Percentiles rank a stretch among this genome's conserved stretches.
These are phyloP conservation scores for Ambastaia sidthimunki DNA, from an alignment of 2,797 vertebrate genomes.

Conservation along the genomic window DNA sequence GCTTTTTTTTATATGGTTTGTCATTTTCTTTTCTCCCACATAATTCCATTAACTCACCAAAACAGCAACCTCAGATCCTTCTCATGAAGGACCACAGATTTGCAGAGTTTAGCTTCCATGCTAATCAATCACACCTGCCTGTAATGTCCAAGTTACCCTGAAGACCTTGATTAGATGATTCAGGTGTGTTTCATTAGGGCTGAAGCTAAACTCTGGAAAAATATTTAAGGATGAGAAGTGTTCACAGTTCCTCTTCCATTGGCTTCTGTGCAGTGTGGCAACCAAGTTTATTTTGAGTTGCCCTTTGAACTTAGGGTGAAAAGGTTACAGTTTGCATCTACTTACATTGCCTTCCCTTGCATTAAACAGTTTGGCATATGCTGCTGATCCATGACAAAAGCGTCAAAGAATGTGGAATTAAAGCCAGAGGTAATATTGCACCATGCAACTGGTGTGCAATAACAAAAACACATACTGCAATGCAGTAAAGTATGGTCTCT, in stretches of 20 bases:
- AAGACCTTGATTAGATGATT: neutral
- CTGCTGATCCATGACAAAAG: neutral
- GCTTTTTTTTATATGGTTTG: neutral
- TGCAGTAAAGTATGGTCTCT: conserved; percentile 9
- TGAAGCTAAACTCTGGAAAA: neutral
- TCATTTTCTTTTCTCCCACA: neutral
- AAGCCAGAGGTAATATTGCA: conserved; percentile 24
- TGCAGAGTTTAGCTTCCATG: neutral
- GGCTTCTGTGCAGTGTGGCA: neutral
- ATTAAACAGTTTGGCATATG: conserved; percentile 16
- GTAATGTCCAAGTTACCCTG: neutral
- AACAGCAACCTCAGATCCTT: neutral
- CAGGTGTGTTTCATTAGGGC: neutral
- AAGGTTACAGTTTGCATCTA: no score
- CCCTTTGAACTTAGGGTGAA: no score
- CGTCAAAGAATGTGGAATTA: conserved; percentile 39
- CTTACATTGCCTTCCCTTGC: neutral
- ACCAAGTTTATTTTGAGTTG: neutral
- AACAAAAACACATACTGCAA: conserved; percentile 24
- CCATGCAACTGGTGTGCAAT: conserved; percentile 33
- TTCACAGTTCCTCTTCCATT: neutral
- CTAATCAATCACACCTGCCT: neutral
- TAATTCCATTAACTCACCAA: neutral
- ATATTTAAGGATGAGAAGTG: neutral
- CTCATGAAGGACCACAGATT: neutral